A percentile compares a stretch with the other conserved stretches of the same genome.
Evolutionary conservation across 1,140 invertebrate species (phyloP).

Genomic region (Penaeus japonicus): DNA sequence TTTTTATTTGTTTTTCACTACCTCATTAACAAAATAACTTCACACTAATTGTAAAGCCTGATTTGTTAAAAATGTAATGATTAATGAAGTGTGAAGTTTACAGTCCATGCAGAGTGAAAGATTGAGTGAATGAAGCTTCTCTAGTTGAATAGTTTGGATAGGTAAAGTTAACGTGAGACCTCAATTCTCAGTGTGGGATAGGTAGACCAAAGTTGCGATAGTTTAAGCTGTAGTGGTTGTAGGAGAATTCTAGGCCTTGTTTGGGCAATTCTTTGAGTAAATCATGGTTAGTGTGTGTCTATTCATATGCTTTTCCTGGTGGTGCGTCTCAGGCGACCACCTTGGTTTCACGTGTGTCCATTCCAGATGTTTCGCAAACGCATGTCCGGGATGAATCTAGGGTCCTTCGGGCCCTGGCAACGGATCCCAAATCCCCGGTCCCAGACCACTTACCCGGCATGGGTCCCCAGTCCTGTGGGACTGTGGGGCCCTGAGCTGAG

Average conservation of each 20-base stretch:
- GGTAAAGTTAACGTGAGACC: neutral
- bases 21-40: neutral
- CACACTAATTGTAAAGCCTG: neutral
- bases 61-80: neutral
- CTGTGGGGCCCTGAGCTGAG: slow-evolving; percentile 48
- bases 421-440: slow-evolving; percentile 51
- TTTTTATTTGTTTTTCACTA: too few species aligned
- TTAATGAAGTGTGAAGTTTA: neutral
- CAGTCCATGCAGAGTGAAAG: slow-evolving; percentile 27
- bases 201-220: neutral
- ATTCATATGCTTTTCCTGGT: slow-evolving; percentile 17
- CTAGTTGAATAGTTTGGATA: neutral
- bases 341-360: slow-evolving; percentile 60
- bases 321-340: slow-evolving; percentile 39
- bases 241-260: too few species aligned
- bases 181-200: neutral
- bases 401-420: slow-evolving; percentile 47
- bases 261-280: neutral
- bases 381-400: slow-evolving; percentile 53
- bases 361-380: slow-evolving; percentile 59
- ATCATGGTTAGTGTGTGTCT: neutral
- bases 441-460: slow-evolving; percentile 40
- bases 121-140: slow-evolving; percentile 9
- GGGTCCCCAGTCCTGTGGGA: slow-evolving; percentile 54
- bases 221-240: neutral